These are phyloP conservation scores for Protosalanx chinensis DNA, from an alignment of 2,797 vertebrate species.

Conservation along the genomic window DNA sequence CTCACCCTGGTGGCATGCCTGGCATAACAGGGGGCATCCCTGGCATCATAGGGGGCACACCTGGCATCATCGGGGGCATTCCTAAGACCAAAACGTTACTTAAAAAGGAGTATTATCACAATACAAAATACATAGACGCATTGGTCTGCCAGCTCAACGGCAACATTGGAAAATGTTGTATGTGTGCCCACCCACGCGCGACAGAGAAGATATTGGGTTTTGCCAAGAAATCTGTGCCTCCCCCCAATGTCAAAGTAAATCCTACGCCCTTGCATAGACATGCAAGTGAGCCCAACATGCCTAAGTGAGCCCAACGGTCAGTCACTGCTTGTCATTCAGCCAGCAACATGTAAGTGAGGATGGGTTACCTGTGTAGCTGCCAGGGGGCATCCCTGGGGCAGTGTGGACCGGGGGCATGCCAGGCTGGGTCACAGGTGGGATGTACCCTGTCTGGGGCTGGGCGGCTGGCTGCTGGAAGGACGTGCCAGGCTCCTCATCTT, in stretches of 20 bases:
- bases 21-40: slow-evolving; percentile 95
- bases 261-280: no score
- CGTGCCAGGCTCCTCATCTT: slow-evolving; percentile 90
- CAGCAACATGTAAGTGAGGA: not conserved
- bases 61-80: slow-evolving; percentile 95
- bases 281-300: no score
- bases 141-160: no score
- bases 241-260: no score
- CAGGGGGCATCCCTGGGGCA: slow-evolving; percentile 86
- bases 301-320: not conserved
- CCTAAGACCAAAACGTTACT: slow-evolving; percentile 64
- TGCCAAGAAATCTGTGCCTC: no score
- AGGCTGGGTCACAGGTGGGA: slow-evolving; percentile 88
- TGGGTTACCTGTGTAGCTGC: slow-evolving; percentile 72
- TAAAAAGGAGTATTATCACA: not conserved
- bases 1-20: slow-evolving; percentile 95
- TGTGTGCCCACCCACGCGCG: no score
- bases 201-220: no score
- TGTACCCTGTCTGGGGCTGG: slow-evolving; percentile 83
- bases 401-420: slow-evolving; percentile 85
- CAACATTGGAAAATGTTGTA: no score
- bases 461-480: slow-evolving; percentile 83
- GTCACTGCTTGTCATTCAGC: no score
- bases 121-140: no score
- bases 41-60: slow-evolving; percentile 94